phyloP scores from a whole-genome alignment of 2,797 vertebrate species.

The Cottoperca gobio region DNA sequence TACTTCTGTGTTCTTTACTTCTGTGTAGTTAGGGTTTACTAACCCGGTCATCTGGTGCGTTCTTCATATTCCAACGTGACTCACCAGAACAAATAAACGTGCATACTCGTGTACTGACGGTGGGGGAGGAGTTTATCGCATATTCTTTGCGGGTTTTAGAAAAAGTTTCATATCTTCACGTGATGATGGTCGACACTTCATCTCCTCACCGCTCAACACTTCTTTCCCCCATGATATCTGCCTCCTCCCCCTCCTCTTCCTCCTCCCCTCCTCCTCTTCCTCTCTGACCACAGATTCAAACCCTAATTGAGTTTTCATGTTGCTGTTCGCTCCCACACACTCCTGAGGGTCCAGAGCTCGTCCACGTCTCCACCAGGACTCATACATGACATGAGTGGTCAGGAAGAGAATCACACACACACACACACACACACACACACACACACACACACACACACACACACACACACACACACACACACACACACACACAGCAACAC shows the following conservation, averaged over 20 bases:
- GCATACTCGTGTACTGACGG: too few species aligned
- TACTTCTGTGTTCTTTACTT: too few species aligned
- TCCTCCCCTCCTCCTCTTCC: conserved; percentile 16
- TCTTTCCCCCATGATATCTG: background rate
- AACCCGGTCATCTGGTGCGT: too few species aligned
- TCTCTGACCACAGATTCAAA: conserved; percentile 50
- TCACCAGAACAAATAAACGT: too few species aligned
- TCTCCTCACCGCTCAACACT: background rate
- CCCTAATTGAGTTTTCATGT: conserved; percentile 76
- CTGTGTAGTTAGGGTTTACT: too few species aligned
- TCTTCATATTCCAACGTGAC: too few species aligned
- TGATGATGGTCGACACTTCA: background rate
- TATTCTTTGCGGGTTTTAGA: too few species aligned
- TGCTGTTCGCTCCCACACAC: conserved; percentile 26
- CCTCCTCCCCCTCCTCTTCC: background rate
- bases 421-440: background rate
- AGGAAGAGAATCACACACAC: background rate
- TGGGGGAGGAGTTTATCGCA: too few species aligned
- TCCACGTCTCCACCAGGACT: conserved; percentile 30
- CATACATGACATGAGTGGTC: conserved; percentile 31
- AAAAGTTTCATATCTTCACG: too few species aligned
- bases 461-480: conserved; percentile 1
- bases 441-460: background rate
- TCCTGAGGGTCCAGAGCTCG: conserved; percentile 36
- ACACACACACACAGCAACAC: background rate